Percentiles rank a stretch among this genome's conserved stretches.
phyloP scores from a whole-genome alignment of 2,888 invertebrate species.

The Eupithecia subfuscata region DNA sequence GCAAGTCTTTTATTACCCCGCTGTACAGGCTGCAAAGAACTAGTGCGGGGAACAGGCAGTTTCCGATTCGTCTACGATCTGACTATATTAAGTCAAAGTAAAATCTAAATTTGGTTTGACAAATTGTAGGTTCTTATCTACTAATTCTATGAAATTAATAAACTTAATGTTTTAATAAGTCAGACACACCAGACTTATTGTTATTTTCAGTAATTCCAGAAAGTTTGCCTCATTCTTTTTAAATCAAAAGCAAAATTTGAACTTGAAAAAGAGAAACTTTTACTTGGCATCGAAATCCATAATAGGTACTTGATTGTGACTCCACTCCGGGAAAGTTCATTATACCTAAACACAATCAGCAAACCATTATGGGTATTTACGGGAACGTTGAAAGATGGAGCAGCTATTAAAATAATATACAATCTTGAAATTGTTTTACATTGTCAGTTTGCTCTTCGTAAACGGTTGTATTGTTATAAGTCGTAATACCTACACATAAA shows the following conservation, averaged over 20 bases:
- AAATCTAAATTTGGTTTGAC: too few relatives aligned
- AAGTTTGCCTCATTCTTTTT: background rate
- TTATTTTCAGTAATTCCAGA: background rate
- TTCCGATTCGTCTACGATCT: too few relatives aligned
- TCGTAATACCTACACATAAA: conserved; percentile 30
- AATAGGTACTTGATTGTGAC: background rate
- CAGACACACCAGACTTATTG: too few relatives aligned
- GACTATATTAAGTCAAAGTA: too few relatives aligned
- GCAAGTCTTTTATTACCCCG: too few relatives aligned
- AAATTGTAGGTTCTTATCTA: too few relatives aligned
- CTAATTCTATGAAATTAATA: too few relatives aligned
- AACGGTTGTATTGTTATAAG: conserved; percentile 19
- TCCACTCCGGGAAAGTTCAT: background rate
- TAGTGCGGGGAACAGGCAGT: too few relatives aligned
- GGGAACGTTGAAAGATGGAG: background rate
- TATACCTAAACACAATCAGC: conserved; percentile 7
- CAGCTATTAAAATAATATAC: background rate
- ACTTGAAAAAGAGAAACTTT: background rate
- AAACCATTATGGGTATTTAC: conserved; percentile 1
- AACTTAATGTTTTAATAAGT: background rate
- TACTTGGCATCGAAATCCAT: background rate
- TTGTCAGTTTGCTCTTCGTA: conserved; percentile 18
- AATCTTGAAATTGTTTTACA: conserved; percentile 9
- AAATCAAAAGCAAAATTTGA: background rate
- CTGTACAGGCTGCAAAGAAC: too few relatives aligned